Evolutionary conservation across 1,140 invertebrate genomes (phyloP).

Genomic region (Campodea augens): DNA sequence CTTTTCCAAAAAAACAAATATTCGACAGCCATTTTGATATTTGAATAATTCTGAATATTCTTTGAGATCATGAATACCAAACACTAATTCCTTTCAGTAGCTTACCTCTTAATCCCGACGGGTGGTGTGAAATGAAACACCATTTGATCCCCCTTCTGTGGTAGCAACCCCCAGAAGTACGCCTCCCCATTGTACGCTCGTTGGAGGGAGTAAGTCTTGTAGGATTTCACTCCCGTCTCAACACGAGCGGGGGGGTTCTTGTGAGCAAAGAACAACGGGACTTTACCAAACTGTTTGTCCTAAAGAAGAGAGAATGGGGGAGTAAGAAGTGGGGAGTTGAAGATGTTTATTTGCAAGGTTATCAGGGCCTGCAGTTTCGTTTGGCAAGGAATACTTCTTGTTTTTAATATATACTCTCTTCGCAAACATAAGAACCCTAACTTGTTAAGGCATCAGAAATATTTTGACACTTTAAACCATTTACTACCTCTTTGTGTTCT

Average conservation of each 20-base stretch:
- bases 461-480: no score
- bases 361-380: no score
- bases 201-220: constrained; percentile 60
- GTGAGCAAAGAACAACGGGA: constrained; percentile 59
- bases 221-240: constrained; percentile 57
- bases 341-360: no score
- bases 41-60: neutral
- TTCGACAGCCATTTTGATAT: no score
- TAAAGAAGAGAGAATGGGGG: constrained; percentile 27
- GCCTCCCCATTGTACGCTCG: constrained; percentile 72
- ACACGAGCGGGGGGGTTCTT: constrained; percentile 56
- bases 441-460: no score
- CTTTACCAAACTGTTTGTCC: constrained; percentile 84
- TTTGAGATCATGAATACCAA: constrained; percentile 5
- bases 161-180: constrained; percentile 83
- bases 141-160: constrained; percentile 61
- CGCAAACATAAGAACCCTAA: no score
- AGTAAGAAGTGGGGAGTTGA: no score
- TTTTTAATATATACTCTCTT: no score
- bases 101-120: constrained; percentile 51
- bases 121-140: constrained; percentile 64
- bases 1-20: no score
- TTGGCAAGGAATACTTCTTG: no score
- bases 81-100: constrained; percentile 2
- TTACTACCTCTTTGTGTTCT: no score